Evolutionary conservation across 2,888 invertebrate species (phyloP), one percentile per base, ranked within the genome.

Genomic region (Ormyrus thymus): DNA sequence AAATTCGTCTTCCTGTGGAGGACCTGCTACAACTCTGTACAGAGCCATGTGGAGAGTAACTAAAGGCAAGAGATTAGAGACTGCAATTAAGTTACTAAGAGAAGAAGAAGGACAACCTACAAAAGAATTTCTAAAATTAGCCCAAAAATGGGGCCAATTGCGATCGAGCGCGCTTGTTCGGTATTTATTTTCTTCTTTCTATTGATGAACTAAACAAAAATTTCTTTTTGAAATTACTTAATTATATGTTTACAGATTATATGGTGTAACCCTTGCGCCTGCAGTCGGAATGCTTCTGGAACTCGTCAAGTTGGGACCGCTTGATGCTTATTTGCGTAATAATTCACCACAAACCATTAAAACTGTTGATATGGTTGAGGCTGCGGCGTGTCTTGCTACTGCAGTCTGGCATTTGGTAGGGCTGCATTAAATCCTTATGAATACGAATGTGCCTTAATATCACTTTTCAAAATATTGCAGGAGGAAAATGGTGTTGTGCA

Each of bases 371-470:
- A 91, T 97, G 83, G 93, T 97, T 83, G 96, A 97, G 89, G 95
- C 96, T 61, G 93, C 95, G 9, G 94, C 95, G 48, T 94, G 95
- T 73, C 89, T 97, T 72, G 96, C 97, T 1, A 94, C 95, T 50
- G 97, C 97, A 9, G 91, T 97, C 46, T 97, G 96, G 94, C 96
- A 97, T 90, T 91, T 97, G 90, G 95, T 95, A 90, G 90, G 88
- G 89, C 76, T 71, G 9, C 13, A 29, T 29, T 29, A 29, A 29
- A 29, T 29, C 29, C 29, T 29, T 29, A 29, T 29, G 29, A 29
- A 29, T 29, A 4, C 29, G 29, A 29, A 4, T 29, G 29, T 29
- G 4, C 4, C 29, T 29, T 29, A 29, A 29, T 29, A 29, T 29
- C 3, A 29, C 29, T 29, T 29, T 29, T 29, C 29, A 29, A 59